Evolutionary conservation across 2,797 vertebrate species (phyloP).

Genomic region (Aldrovandia affinis): DNA sequence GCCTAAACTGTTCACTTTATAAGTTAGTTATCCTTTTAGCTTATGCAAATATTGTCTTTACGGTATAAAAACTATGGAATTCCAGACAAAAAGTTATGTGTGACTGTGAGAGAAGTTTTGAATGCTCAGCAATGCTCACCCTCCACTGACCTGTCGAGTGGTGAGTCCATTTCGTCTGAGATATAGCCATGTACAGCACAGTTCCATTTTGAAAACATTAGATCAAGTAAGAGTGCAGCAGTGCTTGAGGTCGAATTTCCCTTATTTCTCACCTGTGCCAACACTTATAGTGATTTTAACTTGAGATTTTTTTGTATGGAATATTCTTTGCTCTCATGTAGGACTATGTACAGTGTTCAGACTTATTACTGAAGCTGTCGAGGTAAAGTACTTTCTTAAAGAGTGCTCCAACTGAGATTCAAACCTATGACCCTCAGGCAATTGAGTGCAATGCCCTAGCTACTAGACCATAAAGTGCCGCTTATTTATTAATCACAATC

Average conservation of each 20-base stretch:
- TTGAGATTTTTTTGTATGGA: not conserved
- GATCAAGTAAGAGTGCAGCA: no score
- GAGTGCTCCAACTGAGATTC: not conserved
- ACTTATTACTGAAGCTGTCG: not conserved
- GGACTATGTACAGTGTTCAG: not conserved
- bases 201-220: no score
- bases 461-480: not conserved
- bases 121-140: no score
- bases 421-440: slow-evolving; percentile 3
- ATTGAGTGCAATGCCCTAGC: not conserved
- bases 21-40: no score
- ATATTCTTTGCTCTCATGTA: not conserved
- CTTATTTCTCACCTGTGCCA: not conserved
- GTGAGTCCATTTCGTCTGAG: no score
- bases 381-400: not conserved
- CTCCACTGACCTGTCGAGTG: no score
- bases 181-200: no score
- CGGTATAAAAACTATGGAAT: no score
- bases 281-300: not conserved
- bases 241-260: not conserved
- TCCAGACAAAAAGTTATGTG: no score
- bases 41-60: no score
- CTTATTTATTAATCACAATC: not conserved
- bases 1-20: no score
- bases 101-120: no score